Base-by-base conservation (phyloP, 2,113 vertebrate genomes). In the Serinus canaria region DNA sequence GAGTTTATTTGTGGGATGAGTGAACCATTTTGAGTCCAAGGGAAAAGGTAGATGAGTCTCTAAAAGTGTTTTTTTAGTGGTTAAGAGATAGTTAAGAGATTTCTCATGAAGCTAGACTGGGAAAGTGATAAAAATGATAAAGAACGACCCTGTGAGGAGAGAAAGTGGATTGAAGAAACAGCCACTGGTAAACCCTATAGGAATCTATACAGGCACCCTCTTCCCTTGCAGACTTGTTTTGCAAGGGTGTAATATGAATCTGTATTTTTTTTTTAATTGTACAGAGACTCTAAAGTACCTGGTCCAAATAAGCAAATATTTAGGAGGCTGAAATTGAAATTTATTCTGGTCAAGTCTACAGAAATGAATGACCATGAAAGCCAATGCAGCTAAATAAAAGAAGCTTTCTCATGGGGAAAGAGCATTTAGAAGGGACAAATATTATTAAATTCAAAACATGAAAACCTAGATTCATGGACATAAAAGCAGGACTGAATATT, bases 381-480 rank as follows among this genome's bases (percentile, higher is more conserved):
- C 20, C 15, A 68, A 25, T n/a, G 69, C 30, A 89, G 25, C 44
- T 87, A 79, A 89, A 92, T 24, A 90, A 74, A 87, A 74, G 23
- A 25, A 79, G n/a, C 41, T 89, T 91, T 89, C 46, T 94, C 7
- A 5, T n/a, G 68, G 41, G 16, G 37, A 63, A 52, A 52, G 16
- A 83, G 30, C 16, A 86, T 93, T 97, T 69, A 80, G 64, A 83
- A 83, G 21, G 17, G 30, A 56, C 82, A 93, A 94, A 92, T 83
- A 85, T 83, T 69, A 59, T 67, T 91, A 82, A 95, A 95, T 75
- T 24, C n/a, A 79, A 85, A 89, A 35, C 17, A 69, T 37, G 63
- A 92, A 87, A 84, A 64, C 23, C 20, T 89, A 41, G 56, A 88
- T 39, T 89, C 23, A 6, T 28, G 9, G 35, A 46, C 30, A 58